Evolutionary conservation across 2,113 vertebrate genomes (phyloP).

Genomic region (Pipra filicauda): DNA sequence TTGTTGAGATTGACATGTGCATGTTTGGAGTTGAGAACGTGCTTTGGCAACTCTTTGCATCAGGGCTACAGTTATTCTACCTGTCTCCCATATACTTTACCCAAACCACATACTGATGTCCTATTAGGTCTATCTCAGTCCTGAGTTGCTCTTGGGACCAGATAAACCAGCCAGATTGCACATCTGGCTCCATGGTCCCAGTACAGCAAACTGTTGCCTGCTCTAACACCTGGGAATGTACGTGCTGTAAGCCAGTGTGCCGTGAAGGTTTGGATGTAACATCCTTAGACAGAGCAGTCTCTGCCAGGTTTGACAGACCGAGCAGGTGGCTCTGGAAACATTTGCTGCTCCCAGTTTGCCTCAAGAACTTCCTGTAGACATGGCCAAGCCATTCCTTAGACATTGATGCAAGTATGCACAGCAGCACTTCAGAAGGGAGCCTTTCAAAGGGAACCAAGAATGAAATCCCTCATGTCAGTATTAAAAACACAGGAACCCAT

Average conservation of each 20-base stretch:
- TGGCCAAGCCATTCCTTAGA: background rate
- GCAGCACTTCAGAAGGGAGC: background rate
- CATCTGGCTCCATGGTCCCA: rapidly evolving
- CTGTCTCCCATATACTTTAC: background rate
- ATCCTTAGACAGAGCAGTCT: background rate
- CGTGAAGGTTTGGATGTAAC: rapidly evolving
- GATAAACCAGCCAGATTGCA: background rate
- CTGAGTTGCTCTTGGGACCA: background rate
- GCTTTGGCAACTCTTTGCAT: background rate
- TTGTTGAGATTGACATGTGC: background rate
- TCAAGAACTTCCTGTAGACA: background rate
- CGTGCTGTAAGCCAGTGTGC: background rate
- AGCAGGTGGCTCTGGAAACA: background rate
- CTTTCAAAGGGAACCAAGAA: background rate
- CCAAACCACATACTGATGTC: background rate
- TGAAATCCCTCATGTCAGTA: background rate
- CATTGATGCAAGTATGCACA: background rate
- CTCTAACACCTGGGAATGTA: background rate
- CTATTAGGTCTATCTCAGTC: background rate
- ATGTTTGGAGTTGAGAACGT: background rate
- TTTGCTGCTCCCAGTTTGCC: background rate
- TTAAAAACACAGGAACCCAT: background rate
- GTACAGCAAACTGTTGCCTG: background rate
- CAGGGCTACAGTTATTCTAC: background rate
- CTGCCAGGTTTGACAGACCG: background rate